Conservation (phyloP, 1,140 invertebrate species). For the Drosophila sechellia region DNA sequence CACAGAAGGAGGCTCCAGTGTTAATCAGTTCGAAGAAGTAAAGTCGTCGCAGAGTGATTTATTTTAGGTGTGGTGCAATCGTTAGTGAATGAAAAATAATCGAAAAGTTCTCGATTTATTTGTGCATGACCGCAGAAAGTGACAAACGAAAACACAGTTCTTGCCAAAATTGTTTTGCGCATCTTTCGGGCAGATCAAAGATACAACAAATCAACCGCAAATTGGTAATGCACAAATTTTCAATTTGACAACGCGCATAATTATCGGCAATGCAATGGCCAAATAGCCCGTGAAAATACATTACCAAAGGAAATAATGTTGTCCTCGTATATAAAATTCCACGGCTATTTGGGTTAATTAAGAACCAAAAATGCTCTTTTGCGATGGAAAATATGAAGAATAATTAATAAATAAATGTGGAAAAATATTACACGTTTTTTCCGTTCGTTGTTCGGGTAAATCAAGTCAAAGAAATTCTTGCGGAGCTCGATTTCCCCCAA, state of each 20-base stretch:
- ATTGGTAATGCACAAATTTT: slow-evolving; percentile 63
- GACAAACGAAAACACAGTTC: slow-evolving; percentile 39
- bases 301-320: slow-evolving; percentile 6
- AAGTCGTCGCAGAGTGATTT: slow-evolving; percentile 29
- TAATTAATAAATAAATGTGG: not conserved
- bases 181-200: slow-evolving; percentile 58
- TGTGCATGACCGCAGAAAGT: slow-evolving; percentile 31
- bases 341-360: slow-evolving; percentile 25
- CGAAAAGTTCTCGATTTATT: slow-evolving; percentile 35
- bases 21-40: slow-evolving; percentile 40
- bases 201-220: slow-evolving; percentile 61
- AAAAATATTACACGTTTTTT: slow-evolving; percentile 8
- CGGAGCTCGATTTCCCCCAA: not conserved
- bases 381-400: slow-evolving; percentile 3
- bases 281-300: slow-evolving; percentile 27
- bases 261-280: slow-evolving; percentile 25
- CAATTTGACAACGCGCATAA: slow-evolving; percentile 56
- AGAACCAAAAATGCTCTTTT: not conserved
- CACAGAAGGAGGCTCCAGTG: slow-evolving; percentile 18
- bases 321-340: not conserved
- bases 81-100: slow-evolving; percentile 32
- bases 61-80: slow-evolving; percentile 33
- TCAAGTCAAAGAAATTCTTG: slow-evolving; percentile 4
- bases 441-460: not conserved
- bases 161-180: slow-evolving; percentile 44